phyloP scores from a whole-genome alignment of 2,113 vertebrate species.

The Phaethon lepturus region DNA sequence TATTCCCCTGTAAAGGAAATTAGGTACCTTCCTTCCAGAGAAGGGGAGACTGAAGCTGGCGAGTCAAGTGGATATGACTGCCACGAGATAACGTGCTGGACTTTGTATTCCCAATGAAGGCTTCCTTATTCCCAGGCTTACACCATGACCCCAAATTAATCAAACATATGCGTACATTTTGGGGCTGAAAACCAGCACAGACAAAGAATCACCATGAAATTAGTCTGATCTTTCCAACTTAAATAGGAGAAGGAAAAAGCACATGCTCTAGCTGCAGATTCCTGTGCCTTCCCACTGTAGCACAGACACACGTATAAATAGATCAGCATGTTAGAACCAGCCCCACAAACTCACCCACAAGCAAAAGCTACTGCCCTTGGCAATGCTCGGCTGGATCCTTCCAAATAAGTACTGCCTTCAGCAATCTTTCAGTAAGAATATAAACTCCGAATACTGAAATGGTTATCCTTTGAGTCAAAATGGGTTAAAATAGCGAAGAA shows the following conservation, averaged over 20 bases:
- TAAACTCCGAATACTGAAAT: neutral
- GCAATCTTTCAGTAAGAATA: neutral
- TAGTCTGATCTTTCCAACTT: neutral
- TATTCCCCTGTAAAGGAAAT: neutral
- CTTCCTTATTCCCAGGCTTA: neutral
- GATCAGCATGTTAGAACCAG: neutral
- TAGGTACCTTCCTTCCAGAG: neutral
- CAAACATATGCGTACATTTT: neutral
- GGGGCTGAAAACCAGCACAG: neutral
- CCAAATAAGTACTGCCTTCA: neutral
- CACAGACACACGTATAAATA: neutral
- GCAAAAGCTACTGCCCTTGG: neutral
- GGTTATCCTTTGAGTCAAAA: neutral
- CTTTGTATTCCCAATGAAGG: neutral
- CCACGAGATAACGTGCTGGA: neutral
- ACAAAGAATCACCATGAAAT: neutral
- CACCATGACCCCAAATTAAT: neutral
- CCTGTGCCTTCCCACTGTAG: neutral
- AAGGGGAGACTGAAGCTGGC: neutral
- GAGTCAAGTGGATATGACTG: neutral
- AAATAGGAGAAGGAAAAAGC: neutral
- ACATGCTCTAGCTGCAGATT: neutral
- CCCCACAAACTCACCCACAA: neutral
- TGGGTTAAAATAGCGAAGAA: neutral
- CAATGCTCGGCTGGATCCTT: neutral